Conservation (phyloP, 2,113 vertebrate species). For the Synodontis membranacea region DNA sequence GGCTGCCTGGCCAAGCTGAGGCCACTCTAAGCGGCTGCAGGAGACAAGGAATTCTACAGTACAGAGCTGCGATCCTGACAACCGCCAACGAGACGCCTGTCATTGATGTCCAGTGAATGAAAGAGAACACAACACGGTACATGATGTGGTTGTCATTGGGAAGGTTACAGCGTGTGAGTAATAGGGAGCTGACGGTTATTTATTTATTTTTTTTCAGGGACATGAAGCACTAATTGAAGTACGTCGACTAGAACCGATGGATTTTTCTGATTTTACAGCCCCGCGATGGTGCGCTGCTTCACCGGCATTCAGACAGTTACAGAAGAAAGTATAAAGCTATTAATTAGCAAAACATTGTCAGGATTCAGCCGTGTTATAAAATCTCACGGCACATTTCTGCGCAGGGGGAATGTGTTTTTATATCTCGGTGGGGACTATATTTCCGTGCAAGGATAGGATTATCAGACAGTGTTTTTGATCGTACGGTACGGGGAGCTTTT, state of each 20-base stretch:
- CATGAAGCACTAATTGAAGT: neutral
- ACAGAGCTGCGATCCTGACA: conserved; percentile 10
- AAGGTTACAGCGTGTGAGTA: conserved; percentile 6
- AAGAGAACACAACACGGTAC: neutral
- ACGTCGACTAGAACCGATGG: neutral
- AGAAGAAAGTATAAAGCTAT: neutral
- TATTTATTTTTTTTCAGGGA: no score
- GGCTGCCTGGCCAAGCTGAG: conserved; percentile 32
- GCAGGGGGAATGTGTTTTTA: neutral
- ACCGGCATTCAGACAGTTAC: neutral
- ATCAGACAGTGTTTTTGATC: neutral
- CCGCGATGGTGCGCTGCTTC: neutral
- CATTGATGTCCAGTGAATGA: conserved; percentile 17
- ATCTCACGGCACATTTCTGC: neutral
- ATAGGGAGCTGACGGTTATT: neutral
- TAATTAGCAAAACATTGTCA: neutral
- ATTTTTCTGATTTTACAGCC: neutral
- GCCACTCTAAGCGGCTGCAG: conserved; percentile 19
- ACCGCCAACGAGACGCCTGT: neutral
- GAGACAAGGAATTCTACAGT: conserved; percentile 11
- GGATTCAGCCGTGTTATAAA: neutral
- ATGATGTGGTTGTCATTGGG: conserved; percentile 15
- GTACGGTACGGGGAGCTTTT: neutral
- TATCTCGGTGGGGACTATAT: no score
- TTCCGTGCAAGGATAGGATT: neutral